Percentiles rank a stretch among this genome's conserved stretches.
Conservation (phyloP, 2,113 vertebrate genomes). For the Malurus alboscapulatus region DNA sequence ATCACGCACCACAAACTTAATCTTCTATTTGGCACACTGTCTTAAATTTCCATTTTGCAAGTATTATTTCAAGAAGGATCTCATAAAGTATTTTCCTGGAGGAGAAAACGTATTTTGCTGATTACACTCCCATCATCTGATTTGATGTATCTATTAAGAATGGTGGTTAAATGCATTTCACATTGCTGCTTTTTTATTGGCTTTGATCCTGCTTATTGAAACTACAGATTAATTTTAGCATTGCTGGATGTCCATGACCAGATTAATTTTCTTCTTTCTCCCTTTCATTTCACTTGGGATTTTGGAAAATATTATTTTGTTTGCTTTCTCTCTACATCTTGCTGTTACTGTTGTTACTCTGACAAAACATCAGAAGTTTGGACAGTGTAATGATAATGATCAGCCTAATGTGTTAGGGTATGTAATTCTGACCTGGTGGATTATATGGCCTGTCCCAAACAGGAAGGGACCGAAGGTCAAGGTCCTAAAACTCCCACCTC, state of each 20-base stretch:
- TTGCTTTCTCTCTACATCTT: not conserved
- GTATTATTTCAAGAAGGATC: not conserved
- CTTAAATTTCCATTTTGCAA: not conserved
- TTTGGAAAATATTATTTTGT: not conserved
- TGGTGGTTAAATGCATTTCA: not conserved
- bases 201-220: not conserved
- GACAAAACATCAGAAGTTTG: not conserved
- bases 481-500: not conserved
- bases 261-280: constrained; percentile 5
- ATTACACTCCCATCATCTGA: not conserved
- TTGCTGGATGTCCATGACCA: not conserved
- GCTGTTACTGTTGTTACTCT: not conserved
- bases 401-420: not conserved
- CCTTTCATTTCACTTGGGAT: not conserved
- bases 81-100: not conserved
- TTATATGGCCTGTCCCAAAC: not conserved
- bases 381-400: not conserved
- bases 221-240: not conserved
- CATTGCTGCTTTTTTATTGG: not conserved
- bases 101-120: not conserved
- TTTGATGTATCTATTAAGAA: not conserved
- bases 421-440: not conserved
- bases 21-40: not conserved
- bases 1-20: not conserved
- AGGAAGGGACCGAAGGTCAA: not conserved